Base-by-base conservation (phyloP, 2,888 invertebrate genomes). In the Nomada lathburiana region DNA sequence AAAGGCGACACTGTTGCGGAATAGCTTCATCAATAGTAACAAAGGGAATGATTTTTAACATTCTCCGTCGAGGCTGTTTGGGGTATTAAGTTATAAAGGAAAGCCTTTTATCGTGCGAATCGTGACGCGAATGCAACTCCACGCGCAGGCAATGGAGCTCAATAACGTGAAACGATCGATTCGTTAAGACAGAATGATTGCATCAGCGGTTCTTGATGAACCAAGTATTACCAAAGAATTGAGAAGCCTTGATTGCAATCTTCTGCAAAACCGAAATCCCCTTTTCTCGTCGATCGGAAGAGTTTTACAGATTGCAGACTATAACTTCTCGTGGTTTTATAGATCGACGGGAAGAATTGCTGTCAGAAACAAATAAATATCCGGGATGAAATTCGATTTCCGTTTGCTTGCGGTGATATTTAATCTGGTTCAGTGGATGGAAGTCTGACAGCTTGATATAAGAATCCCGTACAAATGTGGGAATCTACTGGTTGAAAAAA, bases 191-290 rank as follows among this genome's bases (percentile, higher is more conserved):
- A 65, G 80, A 83, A 84, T 76, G 82, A 82, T 88, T 80, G 76
- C 82, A 82, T 87, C 84, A 80, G 88, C 86, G 82, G 59, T 87
- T 85, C 77, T 69, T 76, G 84, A 82, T 80, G 77, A 84, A 87
- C 71, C 75, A 74, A 75, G 75, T 78, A 87, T 75, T 83, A 82
- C 78, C 65, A 77, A 87, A 87, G 80, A 73, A 84, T 79, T 50
- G 72, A 76, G 80, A 78, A 76, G 73, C 76, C 80, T 73, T 86
- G 88, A 87, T 84, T 82, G 82, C 87, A 73, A 87, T 65, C 82
- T 82, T 83, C 74, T 64, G 76, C n/a, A 70, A 65, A 44, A 44
- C 26, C 57, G 57, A 36, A 36, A 36, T 7, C 52, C 36, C 26
- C 20, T 57, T 50, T 42, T 67, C 59, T 59, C 60, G 18, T 52